These are phyloP conservation scores for Drosophila pseudotalamancana DNA, from an alignment of 2,888 invertebrate genomes.

Conservation along the genomic window DNA sequence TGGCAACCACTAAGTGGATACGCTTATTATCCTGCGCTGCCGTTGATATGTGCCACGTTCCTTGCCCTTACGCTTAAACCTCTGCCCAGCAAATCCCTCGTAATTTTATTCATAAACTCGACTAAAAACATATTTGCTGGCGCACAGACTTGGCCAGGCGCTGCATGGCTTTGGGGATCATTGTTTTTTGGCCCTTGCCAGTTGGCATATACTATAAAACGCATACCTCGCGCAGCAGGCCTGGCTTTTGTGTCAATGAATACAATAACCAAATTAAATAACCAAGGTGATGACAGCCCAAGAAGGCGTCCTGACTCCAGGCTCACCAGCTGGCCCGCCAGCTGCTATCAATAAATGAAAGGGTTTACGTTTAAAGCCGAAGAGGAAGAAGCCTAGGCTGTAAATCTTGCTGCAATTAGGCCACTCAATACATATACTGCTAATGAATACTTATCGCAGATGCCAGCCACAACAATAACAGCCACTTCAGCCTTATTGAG, in stretches of 20 bases:
- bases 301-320: constrained; percentile 3
- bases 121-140: constrained; percentile 58
- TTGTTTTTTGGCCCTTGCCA: constrained; percentile 51
- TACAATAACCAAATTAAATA: constrained; percentile 84
- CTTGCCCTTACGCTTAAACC: constrained; percentile 2
- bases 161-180: constrained; percentile 16
- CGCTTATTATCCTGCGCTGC: constrained; percentile 76
- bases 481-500: constrained; percentile 32
- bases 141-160: constrained; percentile 37
- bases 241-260: constrained; percentile 82
- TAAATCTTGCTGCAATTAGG: constrained; percentile 56
- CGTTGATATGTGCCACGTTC: constrained; percentile 62
- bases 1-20: constrained; percentile 80
- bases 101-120: constrained; percentile 77
- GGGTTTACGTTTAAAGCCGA: constrained; percentile 37
- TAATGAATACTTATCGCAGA: constrained; percentile 69
- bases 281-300: constrained; percentile 73
- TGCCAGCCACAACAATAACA: constrained; percentile 40
- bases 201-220: constrained; percentile 62
- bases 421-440: constrained; percentile 34
- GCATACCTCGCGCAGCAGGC: constrained; percentile 56
- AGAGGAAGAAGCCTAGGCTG: background rate
- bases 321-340: constrained; percentile 18
- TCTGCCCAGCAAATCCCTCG: constrained; percentile 30
- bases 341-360: constrained; percentile 6